Evolutionary conservation across 2,113 vertebrate species (phyloP).

Genomic region (Rattus norvegicus): GRCr8 NC_086023.1:89443001-89443500

Average conservation of each 20-base stretch:
- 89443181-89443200: background rate
- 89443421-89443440: background rate
- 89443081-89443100: background rate
- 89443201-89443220: background rate
- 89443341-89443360: background rate
- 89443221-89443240: background rate
- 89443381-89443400: background rate
- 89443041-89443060: background rate
- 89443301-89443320: background rate
- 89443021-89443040: background rate
- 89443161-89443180: background rate
- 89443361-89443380: background rate
- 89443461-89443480: background rate
- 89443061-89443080: background rate
- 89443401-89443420: background rate
- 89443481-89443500: background rate
- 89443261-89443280: background rate
- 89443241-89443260: background rate
- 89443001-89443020: background rate
- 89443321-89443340: background rate
- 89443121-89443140: background rate
- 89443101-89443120: background rate
- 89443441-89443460: background rate
- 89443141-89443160: background rate
- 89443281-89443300: background rate